Percentiles rank a stretch among this genome's conserved stretches.
phyloP scores from a whole-genome alignment of 2,113 vertebrate genomes.

The Cephalopterus ornatus region DNA sequence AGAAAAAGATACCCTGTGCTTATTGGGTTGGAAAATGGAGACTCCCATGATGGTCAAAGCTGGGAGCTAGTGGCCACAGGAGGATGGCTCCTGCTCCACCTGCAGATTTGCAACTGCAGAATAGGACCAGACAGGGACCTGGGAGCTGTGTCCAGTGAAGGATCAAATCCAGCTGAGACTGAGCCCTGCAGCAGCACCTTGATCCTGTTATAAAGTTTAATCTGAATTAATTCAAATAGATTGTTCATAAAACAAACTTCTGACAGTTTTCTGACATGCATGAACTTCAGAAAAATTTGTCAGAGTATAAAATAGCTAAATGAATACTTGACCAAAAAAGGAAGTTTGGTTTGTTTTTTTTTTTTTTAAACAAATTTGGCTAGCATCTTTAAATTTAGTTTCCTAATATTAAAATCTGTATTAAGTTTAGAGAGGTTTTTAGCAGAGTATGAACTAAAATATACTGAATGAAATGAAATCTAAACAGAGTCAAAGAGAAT shows the following conservation, averaged over 20 bases:
- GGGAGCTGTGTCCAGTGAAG: background rate
- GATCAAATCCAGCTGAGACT: background rate
- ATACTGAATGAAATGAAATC: background rate
- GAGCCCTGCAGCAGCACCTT: background rate
- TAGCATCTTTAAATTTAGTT: background rate
- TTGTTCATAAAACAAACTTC: background rate
- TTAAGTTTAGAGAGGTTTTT: background rate
- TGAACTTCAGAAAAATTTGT: background rate
- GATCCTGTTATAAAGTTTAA: background rate
- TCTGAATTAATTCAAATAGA: background rate
- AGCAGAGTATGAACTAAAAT: background rate
- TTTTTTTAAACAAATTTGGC: background rate
- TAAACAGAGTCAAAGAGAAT: background rate
- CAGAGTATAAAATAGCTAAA: background rate
- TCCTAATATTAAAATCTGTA: background rate
- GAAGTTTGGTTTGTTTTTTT: background rate
- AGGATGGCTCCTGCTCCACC: background rate
- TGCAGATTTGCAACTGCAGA: background rate
- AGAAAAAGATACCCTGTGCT: background rate
- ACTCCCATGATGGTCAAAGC: background rate
- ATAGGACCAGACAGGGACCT: background rate
- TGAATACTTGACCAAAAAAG: background rate
- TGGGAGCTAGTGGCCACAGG: background rate
- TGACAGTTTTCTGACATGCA: background rate
- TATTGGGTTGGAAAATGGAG: background rate